phyloP scores from a whole-genome alignment of 1,140 invertebrate species.

The Bradynema listronoti region DNA sequence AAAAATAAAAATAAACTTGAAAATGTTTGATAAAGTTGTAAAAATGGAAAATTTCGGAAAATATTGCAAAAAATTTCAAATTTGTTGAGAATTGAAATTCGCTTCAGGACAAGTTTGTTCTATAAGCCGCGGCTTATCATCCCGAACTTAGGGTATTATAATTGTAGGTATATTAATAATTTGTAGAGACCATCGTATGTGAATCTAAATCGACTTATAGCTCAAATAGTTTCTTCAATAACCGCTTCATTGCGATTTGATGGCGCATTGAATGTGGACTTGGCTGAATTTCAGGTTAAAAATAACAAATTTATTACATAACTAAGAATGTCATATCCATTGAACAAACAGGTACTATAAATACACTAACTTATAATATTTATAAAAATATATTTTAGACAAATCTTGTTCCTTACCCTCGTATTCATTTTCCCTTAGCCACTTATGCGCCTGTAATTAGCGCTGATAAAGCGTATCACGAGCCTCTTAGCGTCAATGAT shows the following conservation, averaged over 20 bases:
- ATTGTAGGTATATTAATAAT: too few relatives aligned
- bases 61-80: too few relatives aligned
- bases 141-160: too few relatives aligned
- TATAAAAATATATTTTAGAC: constrained; percentile 59
- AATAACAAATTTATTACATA: not conserved
- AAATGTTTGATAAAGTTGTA: too few relatives aligned
- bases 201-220: constrained; percentile 65
- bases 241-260: constrained; percentile 81
- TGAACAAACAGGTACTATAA: too few relatives aligned
- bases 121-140: too few relatives aligned
- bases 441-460: constrained; percentile 57
- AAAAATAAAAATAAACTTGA: too few relatives aligned
- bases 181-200: constrained; percentile 68
- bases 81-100: too few relatives aligned
- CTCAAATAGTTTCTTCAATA: constrained; percentile 78
- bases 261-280: constrained; percentile 77
- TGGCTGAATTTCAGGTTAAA: constrained; percentile 73
- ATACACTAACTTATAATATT: not conserved
- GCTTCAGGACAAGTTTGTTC: too few relatives aligned
- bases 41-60: too few relatives aligned
- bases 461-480: constrained; percentile 64
- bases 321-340: not conserved
- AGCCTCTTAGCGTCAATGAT: constrained; percentile 71
- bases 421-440: constrained; percentile 68
- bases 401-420: constrained; percentile 75